Evolutionary conservation across 2,797 vertebrate species (phyloP).

Genomic region (Microcaecilia unicolor): DNA sequence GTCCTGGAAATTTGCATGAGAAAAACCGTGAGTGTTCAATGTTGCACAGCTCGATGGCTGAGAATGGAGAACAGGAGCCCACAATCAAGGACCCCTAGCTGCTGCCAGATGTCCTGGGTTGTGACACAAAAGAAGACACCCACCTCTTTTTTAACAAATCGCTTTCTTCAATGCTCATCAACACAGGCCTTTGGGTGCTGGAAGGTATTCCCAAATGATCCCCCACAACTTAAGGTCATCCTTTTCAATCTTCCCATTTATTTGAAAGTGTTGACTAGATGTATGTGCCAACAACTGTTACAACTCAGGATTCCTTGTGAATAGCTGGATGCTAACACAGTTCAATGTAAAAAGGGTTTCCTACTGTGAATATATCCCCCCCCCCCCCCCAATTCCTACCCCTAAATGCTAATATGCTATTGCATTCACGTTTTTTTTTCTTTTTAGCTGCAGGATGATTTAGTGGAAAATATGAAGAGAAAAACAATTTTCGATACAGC

Average conservation of each 20-base stretch:
- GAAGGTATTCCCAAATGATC: conserved; percentile 13
- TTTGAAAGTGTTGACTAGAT: no score
- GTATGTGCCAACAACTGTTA: no score
- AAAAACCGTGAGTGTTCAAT: conserved; percentile 70
- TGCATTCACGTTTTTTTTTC: neutral
- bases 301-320: neutral
- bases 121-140: conserved; percentile 48
- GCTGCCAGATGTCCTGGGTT: conserved; percentile 76
- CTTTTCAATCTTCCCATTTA: conserved; percentile 5
- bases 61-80: conserved; percentile 57
- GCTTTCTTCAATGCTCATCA: conserved; percentile 40
- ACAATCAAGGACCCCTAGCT: conserved; percentile 43
- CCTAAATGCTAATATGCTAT: neutral
- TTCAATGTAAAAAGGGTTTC: neutral
- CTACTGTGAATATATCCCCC: no score
- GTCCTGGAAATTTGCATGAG: conserved; percentile 81
- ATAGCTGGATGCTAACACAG: conserved; percentile 1
- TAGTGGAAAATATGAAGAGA: no score
- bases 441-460: no score
- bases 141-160: conserved; percentile 52
- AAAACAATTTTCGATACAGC: no score
- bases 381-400: no score
- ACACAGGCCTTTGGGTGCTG: conserved; percentile 20
- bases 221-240: neutral
- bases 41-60: conserved; percentile 66